Evolutionary conservation across 2,797 vertebrate species (phyloP).

Genomic region (Microchirus variegatus): DNA sequence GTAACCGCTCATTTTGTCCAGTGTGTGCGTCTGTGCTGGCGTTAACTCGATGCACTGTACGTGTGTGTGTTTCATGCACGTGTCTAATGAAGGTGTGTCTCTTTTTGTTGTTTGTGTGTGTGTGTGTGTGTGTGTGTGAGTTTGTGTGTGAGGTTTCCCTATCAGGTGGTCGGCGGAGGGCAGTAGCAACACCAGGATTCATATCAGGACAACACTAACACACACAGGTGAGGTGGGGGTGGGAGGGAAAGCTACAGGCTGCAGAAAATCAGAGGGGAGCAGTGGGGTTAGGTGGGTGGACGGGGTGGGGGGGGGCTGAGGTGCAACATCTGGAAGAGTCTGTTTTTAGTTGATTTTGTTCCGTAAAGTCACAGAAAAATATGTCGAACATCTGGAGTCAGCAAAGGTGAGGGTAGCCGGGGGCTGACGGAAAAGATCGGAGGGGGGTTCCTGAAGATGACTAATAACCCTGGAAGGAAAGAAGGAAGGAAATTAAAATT

Average conservation of each 20-base stretch:
- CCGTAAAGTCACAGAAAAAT: slow-evolving; percentile 82
- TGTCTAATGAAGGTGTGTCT: slow-evolving; percentile 30
- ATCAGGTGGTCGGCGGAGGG: slow-evolving; percentile 31
- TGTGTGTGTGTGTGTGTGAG: slow-evolving; percentile 43
- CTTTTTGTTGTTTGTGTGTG: slow-evolving; percentile 33
- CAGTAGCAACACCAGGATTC: slow-evolving; percentile 54
- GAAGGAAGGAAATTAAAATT: background rate
- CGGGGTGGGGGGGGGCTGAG: slow-evolving; percentile 28
- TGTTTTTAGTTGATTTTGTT: slow-evolving; percentile 76
- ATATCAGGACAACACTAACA: slow-evolving; percentile 69
- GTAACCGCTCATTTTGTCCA: slow-evolving; percentile 30
- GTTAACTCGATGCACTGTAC: slow-evolving; percentile 44
- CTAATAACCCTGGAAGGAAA: slow-evolving; percentile 79
- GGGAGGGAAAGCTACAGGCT: slow-evolving; percentile 59
- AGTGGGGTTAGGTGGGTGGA: background rate
- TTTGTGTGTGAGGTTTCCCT: slow-evolving; percentile 43
- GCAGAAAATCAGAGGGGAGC: slow-evolving; percentile 36
- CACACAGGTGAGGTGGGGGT: slow-evolving; percentile 49
- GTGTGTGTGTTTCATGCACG: slow-evolving; percentile 42
- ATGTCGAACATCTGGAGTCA: slow-evolving; percentile 78
- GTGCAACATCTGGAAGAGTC: slow-evolving; percentile 76
- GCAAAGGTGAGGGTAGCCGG: slow-evolving; percentile 59
- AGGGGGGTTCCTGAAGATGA: slow-evolving; percentile 47
- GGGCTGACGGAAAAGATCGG: slow-evolving; percentile 48
- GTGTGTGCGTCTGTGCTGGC: slow-evolving; percentile 42